Conservation (phyloP, 2,888 invertebrate genomes). For the Scaptodrosophila latifasciaeformis region DNA sequence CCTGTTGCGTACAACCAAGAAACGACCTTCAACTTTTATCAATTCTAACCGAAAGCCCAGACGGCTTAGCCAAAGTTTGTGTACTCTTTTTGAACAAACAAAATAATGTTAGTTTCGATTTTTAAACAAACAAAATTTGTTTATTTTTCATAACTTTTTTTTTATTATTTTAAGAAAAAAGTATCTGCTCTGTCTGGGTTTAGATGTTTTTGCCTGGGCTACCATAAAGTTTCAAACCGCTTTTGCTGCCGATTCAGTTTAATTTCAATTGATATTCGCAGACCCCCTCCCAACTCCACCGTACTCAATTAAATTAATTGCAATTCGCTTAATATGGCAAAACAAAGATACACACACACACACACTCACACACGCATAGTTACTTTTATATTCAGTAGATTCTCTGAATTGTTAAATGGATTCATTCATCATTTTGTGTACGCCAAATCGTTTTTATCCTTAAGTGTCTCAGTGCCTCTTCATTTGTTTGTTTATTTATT, state of each 20-base stretch:
- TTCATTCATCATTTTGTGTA: conserved; percentile 9
- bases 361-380: conserved; percentile 32
- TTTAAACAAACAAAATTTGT: too few relatives aligned
- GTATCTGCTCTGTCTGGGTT: too few relatives aligned
- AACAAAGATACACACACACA: conserved; percentile 7
- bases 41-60: too few relatives aligned
- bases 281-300: neutral
- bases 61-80: too few relatives aligned
- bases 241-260: too few relatives aligned
- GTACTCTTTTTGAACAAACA: too few relatives aligned
- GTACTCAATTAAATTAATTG: conserved; percentile 11
- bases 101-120: too few relatives aligned
- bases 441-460: conserved; percentile 31
- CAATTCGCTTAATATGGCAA: conserved; percentile 23
- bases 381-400: conserved; percentile 9
- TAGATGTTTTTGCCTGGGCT: too few relatives aligned
- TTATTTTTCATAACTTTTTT: too few relatives aligned
- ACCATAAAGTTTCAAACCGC: too few relatives aligned
- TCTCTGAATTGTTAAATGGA: neutral
- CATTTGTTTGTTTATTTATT: conserved; percentile 61
- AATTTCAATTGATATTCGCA: neutral
- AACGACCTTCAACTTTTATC: conserved; percentile 24
- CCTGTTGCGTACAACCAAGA: too few relatives aligned
- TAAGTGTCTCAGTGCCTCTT: neutral
- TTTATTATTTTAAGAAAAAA: too few relatives aligned